Conservation (phyloP, 2,797 vertebrate species). For the Eulemur coronatus region DNA sequence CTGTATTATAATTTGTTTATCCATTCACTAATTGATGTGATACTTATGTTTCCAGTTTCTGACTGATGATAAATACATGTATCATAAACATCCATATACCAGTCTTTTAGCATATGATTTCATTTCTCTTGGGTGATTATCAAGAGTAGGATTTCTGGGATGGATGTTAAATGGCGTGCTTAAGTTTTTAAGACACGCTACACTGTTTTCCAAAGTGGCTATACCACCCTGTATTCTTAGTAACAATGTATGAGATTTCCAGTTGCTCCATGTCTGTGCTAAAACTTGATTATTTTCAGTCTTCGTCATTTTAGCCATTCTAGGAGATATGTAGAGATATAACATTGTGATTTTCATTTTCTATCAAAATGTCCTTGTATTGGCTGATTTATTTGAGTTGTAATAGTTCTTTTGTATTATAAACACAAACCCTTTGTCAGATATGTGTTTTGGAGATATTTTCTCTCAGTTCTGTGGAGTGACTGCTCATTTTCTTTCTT, state of each 20-base stretch:
- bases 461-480: background rate
- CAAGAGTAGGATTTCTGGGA: background rate
- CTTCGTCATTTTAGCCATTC: background rate
- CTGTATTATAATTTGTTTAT: background rate
- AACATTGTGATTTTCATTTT: constrained; percentile 27
- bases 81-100: background rate
- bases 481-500: background rate
- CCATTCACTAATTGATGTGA: background rate
- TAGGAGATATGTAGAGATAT: background rate
- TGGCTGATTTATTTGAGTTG: background rate
- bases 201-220: background rate
- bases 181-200: background rate
- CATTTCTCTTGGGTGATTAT: background rate
- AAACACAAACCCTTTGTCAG: background rate
- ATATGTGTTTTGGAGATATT: background rate
- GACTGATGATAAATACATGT: background rate
- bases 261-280: background rate
- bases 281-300: background rate
- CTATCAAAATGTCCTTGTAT: background rate
- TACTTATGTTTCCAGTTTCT: background rate
- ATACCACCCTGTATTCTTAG: background rate
- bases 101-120: background rate
- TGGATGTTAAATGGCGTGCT: background rate
- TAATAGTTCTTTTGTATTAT: background rate
- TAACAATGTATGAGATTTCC: background rate